Conservation (phyloP, 2,113 vertebrate genomes). For the Erythrocercus mccallii region DNA sequence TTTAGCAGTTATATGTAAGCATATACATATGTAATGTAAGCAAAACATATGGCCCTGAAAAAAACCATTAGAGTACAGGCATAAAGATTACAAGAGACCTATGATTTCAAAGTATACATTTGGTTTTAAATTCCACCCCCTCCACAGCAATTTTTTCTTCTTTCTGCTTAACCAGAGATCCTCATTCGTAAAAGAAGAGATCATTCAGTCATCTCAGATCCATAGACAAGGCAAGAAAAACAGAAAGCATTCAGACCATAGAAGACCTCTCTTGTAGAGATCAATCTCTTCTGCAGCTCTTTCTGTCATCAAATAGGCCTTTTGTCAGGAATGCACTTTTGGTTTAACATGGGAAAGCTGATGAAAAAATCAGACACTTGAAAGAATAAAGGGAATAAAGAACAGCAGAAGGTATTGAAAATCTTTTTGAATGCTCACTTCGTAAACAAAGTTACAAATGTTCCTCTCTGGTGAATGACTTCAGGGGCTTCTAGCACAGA, state of each 20-base stretch:
- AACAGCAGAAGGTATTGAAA: not conserved
- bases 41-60: not conserved
- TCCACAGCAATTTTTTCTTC: not conserved
- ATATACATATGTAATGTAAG: too few species aligned
- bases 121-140: not conserved
- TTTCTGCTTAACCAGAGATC: not conserved
- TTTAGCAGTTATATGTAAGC: not conserved
- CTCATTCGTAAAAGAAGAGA: not conserved
- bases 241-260: not conserved
- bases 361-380: not conserved
- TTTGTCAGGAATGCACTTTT: not conserved
- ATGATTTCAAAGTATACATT: not conserved
- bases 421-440: conserved; percentile 2
- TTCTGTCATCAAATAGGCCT: not conserved
- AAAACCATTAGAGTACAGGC: not conserved
- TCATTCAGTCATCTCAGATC: not conserved
- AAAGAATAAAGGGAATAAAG: not conserved
- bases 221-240: not conserved
- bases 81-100: not conserved
- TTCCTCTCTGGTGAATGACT: not conserved
- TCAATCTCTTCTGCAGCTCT: not conserved
- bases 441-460: not conserved
- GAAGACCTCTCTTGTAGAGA: not conserved
- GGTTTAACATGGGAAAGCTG: not conserved
- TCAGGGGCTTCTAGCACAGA: not conserved